Base-by-base conservation (phyloP, 2,888 invertebrate species). In the Colletes collaris region DNA sequence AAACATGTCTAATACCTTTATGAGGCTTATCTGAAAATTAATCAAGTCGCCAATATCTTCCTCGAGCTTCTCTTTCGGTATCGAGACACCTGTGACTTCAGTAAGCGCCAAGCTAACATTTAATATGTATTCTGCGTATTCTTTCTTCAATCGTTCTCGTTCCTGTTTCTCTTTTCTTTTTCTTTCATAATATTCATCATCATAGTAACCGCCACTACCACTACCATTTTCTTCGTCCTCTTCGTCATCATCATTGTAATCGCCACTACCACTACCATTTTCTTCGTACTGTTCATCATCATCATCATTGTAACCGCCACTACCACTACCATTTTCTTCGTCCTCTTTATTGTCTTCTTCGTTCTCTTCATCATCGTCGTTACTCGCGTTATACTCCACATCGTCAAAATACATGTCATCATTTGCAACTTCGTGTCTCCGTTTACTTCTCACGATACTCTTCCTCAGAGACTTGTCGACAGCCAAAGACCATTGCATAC, bases 31-130 rank as follows among this genome's bases (percentile, higher is more conserved):
- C 27, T 89, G 85, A 49, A 90, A 90, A 3, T 84, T 35, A 5
- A 89, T 50, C 52, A 90, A 56, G 19, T 88, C 83, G 7, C 78
- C 46, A 7, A 88, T 70, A 37, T 90, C 87, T 49, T 84, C 65
- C 1, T 16, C 7, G 0, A 89, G 40, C 3, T 63, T 79, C 16
- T 86, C 71, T 10, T 76, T n/a, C 0, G 84, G 16, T 10, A 90
- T 65, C 13, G 67, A 37, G 4, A 82, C 79, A 7, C 72, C 80
- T 73, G 81, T 84, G 37, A 70, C 76, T 16, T 87, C 62, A 3
- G 82, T 76, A 44, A 90, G 79, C 10, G 66, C 74, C 2, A 46
- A 4, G 1, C 77, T 86, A 37, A 86, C 77, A 44, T 70, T 68
- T 0, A 67, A 40, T 11, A 90, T 76, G 0, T 87, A 78, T 37